Conservation (phyloP, 2,113 vertebrate genomes). For the Corvus cornix region DNA sequence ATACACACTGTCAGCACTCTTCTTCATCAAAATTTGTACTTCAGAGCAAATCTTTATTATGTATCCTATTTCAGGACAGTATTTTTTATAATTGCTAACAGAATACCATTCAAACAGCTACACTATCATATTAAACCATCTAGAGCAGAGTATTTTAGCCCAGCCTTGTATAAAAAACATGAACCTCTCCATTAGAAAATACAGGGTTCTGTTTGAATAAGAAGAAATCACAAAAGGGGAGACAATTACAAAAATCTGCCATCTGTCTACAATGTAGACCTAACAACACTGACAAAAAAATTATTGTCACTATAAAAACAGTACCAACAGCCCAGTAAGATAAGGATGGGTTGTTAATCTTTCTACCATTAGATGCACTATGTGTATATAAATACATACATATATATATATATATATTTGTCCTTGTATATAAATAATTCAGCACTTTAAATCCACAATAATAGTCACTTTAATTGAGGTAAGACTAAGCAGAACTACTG, state of each 20-base stretch:
- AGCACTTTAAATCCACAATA: not conserved
- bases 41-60: not conserved
- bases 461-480: not conserved
- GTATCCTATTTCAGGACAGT: not conserved
- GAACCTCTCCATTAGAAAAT: not conserved
- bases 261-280: not conserved
- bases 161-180: not conserved
- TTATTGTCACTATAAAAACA: not conserved
- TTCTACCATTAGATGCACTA: not conserved
- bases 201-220: not conserved
- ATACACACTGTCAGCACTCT: not conserved
- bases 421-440: not conserved
- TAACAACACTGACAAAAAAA: not conserved
- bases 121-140: rapidly evolving
- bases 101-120: not conserved
- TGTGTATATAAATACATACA: no score
- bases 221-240: not conserved
- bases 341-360: not conserved
- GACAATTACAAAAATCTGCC: not conserved
- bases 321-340: not conserved
- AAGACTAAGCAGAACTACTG: not conserved
- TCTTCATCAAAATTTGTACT: not conserved
- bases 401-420: rapidly evolving
- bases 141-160: not conserved
- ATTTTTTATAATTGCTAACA: not conserved